Conservation (phyloP, 2,797 vertebrate genomes). For the Synanceia verrucosa region DNA sequence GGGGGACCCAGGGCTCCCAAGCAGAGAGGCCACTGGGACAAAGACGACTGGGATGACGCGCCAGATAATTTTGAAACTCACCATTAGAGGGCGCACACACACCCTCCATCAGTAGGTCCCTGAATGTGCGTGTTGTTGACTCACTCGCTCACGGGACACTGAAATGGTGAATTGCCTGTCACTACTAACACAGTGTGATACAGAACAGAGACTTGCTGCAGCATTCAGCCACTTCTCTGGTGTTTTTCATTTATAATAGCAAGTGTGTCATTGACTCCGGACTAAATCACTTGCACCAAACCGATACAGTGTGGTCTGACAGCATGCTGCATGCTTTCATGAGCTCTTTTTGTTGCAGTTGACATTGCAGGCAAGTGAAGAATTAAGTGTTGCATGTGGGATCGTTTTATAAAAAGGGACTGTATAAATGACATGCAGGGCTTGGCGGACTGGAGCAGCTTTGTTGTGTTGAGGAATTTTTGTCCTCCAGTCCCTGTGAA, state of each 20-base stretch:
- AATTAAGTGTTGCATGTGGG: slow-evolving; percentile 13
- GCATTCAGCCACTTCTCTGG: background rate
- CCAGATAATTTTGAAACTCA: slow-evolving; percentile 87
- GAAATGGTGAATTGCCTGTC: slow-evolving; percentile 42
- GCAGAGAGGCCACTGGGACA: slow-evolving; percentile 94
- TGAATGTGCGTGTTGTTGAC: slow-evolving; percentile 58
- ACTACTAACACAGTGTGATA: slow-evolving; percentile 68
- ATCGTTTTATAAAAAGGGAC: background rate
- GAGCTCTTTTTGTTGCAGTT: slow-evolving; percentile 18
- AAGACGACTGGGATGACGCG: slow-evolving; percentile 89
- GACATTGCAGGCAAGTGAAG: background rate
- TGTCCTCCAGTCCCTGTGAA: background rate
- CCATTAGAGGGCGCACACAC: slow-evolving; percentile 74
- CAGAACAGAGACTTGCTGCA: background rate
- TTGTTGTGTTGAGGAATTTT: background rate
- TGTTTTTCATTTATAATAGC: slow-evolving; percentile 8
- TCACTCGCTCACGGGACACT: slow-evolving; percentile 40
- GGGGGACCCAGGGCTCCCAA: slow-evolving; percentile 91
- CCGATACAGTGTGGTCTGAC: slow-evolving; percentile 43
- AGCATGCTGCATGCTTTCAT: slow-evolving; percentile 77
- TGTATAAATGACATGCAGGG: background rate
- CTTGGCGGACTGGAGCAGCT: background rate
- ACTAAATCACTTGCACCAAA: slow-evolving; percentile 41
- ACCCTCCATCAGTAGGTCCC: slow-evolving; percentile 73
- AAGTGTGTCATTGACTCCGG: slow-evolving; percentile 5